Evolutionary conservation across 2,888 invertebrate genomes (phyloP), one percentile per base, ranked within the genome.

Genomic region (Cheilosia grossa): DNA sequence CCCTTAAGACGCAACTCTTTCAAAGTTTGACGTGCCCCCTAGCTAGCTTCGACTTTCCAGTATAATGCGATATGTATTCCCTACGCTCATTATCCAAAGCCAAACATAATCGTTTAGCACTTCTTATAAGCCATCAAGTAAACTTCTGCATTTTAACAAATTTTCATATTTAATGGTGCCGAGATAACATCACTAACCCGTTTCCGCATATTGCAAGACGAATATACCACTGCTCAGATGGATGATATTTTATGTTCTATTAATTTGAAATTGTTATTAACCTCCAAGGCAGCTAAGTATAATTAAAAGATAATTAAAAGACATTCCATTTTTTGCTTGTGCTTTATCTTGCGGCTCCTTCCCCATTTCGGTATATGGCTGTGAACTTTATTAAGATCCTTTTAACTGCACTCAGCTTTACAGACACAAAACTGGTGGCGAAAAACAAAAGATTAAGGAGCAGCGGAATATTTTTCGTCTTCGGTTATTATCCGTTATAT

Each of bases 301-400:
- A 78, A 78, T 82, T 78, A 82, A 82, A 72, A 72, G 61, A 73
- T 82, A 53, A 77, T 82, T 70, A 82, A 77, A 66, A 47, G 44
- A 21, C 17, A 54, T 37, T 54, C 19, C 33, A 15, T 33, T 49
- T 30, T 27, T n/a, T 10, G 42, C n/a, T n/a, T 42, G 21, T 19
- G 2, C 44, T 24, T 15, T 37, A 21, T 40, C 64, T 64, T 56
- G 13, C 56, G 56, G 56, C 49, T 17, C 33, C 9, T 33, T 19
- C 17, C 54, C n/a, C 17, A 13, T 40, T 70, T 70, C 17, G 7
- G 33, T 6, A 27, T 6, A 27, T 30, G 72, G 53, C n/a, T 61
- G 42, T 40, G 51, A 61, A 49, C 49, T 19, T 17, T 53, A 53
- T 77, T 61, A 69, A 54, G 53, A 47, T 53, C 54, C 58, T 33